phyloP scores from a whole-genome alignment of 2,888 invertebrate species.

The Synergus umbraculus region DNA sequence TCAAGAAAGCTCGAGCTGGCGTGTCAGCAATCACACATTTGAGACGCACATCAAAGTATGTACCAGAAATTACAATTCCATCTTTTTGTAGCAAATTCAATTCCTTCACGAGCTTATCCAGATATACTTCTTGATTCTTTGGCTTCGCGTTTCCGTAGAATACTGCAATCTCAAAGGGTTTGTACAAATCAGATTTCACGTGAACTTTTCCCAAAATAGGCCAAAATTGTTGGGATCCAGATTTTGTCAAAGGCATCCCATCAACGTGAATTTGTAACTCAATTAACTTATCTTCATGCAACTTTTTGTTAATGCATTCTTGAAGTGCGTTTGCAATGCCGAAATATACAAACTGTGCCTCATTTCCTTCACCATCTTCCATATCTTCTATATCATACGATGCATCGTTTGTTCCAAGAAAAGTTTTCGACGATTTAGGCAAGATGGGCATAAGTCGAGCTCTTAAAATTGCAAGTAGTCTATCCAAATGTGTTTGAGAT shows the following conservation, averaged over 20 bases:
- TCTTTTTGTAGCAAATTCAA: constrained; percentile 46
- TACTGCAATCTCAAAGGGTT: constrained; percentile 52
- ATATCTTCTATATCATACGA: constrained; percentile 34
- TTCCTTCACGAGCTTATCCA: constrained; percentile 51
- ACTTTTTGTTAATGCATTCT: too few species aligned
- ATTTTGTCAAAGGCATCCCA: constrained; percentile 49
- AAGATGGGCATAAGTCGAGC: constrained; percentile 46
- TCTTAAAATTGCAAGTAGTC: constrained; percentile 45
- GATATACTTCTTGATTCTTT: constrained; percentile 46
- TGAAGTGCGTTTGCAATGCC: constrained; percentile 38
- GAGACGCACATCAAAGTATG: constrained; percentile 44
- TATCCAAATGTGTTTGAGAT: constrained; percentile 40
- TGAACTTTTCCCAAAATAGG: constrained; percentile 53
- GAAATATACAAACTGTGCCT: constrained; percentile 49
- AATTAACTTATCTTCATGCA: too few species aligned
- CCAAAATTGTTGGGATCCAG: constrained; percentile 49
- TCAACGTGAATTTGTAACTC: too few species aligned
- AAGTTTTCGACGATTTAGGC: too few species aligned
- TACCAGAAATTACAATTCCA: constrained; percentile 49
- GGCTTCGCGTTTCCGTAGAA: constrained; percentile 55
- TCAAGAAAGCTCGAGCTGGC: constrained; percentile 3
- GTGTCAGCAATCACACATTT: constrained; percentile 54
- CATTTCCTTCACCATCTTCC: constrained; percentile 36
- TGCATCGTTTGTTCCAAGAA: too few species aligned
- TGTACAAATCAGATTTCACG: constrained; percentile 48